phyloP scores from a whole-genome alignment of 2,113 vertebrate species.

The Pelecanoides urinatrix region DNA sequence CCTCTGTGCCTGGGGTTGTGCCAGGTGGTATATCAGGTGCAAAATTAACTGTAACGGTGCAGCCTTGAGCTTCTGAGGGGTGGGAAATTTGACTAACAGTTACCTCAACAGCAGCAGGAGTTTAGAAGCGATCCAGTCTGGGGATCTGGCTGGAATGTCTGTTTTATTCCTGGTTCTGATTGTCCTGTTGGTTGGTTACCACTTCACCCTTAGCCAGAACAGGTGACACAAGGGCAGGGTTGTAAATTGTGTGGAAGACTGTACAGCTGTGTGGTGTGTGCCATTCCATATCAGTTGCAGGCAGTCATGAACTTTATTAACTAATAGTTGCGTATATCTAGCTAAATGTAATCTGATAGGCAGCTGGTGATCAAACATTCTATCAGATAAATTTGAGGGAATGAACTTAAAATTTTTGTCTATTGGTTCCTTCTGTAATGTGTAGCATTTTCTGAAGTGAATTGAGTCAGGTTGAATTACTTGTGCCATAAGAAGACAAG shows the following conservation, averaged over 20 bases:
- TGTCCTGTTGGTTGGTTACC: background rate
- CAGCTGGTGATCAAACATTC: background rate
- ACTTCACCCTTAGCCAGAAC: background rate
- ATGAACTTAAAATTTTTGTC: background rate
- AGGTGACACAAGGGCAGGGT: background rate
- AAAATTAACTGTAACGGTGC: background rate
- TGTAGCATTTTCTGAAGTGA: background rate
- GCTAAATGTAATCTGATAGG: background rate
- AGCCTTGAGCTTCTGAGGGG: background rate
- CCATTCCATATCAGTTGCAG: background rate
- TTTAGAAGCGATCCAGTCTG: background rate
- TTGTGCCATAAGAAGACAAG: background rate
- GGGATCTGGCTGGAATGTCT: background rate
- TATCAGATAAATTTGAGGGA: background rate
- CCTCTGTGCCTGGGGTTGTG: background rate
- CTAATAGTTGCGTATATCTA: background rate
- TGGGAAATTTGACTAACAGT: background rate
- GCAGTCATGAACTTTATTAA: background rate
- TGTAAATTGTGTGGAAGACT: background rate
- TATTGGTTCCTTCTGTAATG: background rate
- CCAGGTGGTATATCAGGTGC: background rate
- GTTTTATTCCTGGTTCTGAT: background rate
- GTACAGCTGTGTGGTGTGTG: rapidly evolving
- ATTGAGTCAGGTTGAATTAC: background rate
- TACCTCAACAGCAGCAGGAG: background rate